Evolutionary conservation across 2,888 invertebrate species (phyloP), one percentile per base, ranked within the genome.

Genomic region (Ecdyonurus torrentis): DNA sequence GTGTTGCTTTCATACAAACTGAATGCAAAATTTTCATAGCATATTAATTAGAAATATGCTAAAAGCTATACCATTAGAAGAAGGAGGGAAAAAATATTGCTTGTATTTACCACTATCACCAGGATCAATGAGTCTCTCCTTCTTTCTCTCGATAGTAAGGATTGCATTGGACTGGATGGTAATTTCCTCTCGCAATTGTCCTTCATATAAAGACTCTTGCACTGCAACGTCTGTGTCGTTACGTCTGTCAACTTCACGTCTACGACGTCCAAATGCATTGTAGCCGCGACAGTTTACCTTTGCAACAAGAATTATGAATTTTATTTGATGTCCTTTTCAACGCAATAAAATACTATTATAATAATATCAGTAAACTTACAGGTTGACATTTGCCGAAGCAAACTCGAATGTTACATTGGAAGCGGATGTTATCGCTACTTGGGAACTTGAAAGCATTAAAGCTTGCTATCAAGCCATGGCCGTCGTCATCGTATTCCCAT

Each of bases 371-470:
- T 18, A 18, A 5, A 76, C 85, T 82, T 77, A 89, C 93, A 70
- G 94, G 93, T 80, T 93, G 94, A 74, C 94, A 95, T 77, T 86
- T 89, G 73, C 93, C 93, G 72, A 94, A 94, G 80, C 94, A 94
- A 10, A 95, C 93, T 65, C 93, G 82, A 70, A 94, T 92, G 74
- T 94, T 94, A 74, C 94, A 94, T 75, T 94, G 94, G 89, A 95
- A 94, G 75, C 91, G 79, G 70, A 94, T 91, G 71, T 91, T 93
- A 71, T 94, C 93, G 71, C 92, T 92, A 70, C 89, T 91, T 1
- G 94, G 94, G 83, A 94, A 95, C 73, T 94, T 94, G 75, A 94
- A 94, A 2, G 93, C 94, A 73, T 92, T 92, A 76, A 95, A 94
- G 69, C 88, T 86, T 66, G 93, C 93, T 72, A 89, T 79, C 62